Base-by-base conservation (phyloP, 2,113 vertebrate species). In the Rhabdomys dilectus region DNA sequence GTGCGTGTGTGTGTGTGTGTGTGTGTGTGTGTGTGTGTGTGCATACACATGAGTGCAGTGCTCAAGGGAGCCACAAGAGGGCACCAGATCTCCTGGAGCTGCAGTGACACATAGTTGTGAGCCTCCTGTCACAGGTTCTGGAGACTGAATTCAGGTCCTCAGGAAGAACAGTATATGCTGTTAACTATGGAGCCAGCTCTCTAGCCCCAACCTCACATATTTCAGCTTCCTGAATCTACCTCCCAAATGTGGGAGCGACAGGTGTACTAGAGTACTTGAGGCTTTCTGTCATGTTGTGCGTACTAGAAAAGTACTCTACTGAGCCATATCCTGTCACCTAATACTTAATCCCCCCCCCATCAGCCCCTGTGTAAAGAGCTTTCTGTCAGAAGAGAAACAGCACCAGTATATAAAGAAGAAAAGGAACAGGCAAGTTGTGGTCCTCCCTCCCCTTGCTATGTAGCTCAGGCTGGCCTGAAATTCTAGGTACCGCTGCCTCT, bases 381-480 rank as follows among this genome's bases (percentile, higher is more conserved):
- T n/a, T 91, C 21, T 26, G 70, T 42, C 26, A 73, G 72, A 39
- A 88, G 89, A 96, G 51, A 78, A 76, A 90, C n/a, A 93, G 42
- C 45, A 19, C 45, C 7, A 19, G 9, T 45, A 34, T 22, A 8
- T 7, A 34, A 88, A 85, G 89, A 95, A 29, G 66, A 42, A 82
- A 82, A 92, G 80, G 26, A 91, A 39, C 39, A 3, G 39, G 3
- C 45, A 22, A 5, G 1, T 5, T 1, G 8, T 29, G 24, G 5
- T 8, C 26, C 22, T 15, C 21, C 21, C 21, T 7, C 51, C 26
- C 15, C 7, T 29, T 34, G 5, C 72, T 36, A 12, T 62, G 56
- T 29, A 11, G 29, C 12, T 36, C 31, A 36, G 58, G 31, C 31
- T 64, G 58, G 24, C 58, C 42, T 48, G 7, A 26, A 77, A 51